Evolutionary conservation across 2,113 vertebrate genomes (phyloP).

Genomic region (Channa argus): DNA sequence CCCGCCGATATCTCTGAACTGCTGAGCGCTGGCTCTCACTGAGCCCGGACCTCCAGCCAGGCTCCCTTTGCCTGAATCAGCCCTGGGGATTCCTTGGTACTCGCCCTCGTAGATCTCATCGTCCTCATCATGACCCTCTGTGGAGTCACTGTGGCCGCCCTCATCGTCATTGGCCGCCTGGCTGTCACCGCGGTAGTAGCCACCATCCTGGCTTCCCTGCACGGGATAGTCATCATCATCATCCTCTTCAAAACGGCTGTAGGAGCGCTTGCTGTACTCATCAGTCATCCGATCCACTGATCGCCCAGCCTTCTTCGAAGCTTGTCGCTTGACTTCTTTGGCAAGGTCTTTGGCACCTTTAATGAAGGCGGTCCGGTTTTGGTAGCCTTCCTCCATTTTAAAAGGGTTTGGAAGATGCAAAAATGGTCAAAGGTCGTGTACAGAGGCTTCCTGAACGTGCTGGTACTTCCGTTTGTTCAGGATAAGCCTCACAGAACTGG

Average conservation of each 20-base stretch:
- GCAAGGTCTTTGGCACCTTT: constrained; percentile 97
- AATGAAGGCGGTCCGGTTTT: constrained; percentile 94
- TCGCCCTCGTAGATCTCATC: constrained; percentile 98
- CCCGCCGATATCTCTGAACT: constrained; percentile 80
- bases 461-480: constrained; percentile 27
- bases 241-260: constrained; percentile 94
- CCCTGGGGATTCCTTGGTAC: constrained; percentile 95
- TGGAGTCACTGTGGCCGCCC: constrained; percentile 93
- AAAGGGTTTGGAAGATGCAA: constrained; percentile 29
- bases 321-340: constrained; percentile 95
- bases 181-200: constrained; percentile 88
- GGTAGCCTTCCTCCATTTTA: constrained; percentile 90
- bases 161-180: constrained; percentile 88
- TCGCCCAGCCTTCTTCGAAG: constrained; percentile 91
- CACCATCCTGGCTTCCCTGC: constrained; percentile 83
- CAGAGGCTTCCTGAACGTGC: constrained; percentile 18
- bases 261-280: constrained; percentile 94
- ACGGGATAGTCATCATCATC: constrained; percentile 90
- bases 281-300: constrained; percentile 90
- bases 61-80: constrained; percentile 87
- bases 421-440: constrained; percentile 1
- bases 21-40: constrained; percentile 68
- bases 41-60: constrained; percentile 74
- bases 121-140: constrained; percentile 96
- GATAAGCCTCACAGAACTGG: constrained; percentile 29